Evolutionary conservation across 2,797 vertebrate species (phyloP), one percentile per base, ranked within the genome.

Genomic region (Phoeniculus purpureus): DNA sequence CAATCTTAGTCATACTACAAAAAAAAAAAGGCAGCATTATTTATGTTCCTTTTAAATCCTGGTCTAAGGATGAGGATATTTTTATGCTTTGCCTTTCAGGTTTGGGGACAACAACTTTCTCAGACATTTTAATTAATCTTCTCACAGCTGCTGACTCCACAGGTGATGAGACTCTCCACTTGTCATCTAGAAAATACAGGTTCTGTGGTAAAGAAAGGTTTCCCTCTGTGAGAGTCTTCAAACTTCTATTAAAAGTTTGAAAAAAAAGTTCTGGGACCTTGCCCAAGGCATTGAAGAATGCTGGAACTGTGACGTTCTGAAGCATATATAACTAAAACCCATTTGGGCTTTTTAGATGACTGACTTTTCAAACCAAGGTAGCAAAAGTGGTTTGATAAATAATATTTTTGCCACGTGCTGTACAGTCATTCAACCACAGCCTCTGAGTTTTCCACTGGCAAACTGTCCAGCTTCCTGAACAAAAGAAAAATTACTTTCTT

Each of bases 121-220:
- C 80, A 58, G 40, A 29, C 87, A 89, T 3, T 0, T 40, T 95
- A 95, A 95, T 95, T 94, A 93, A 89, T 95, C 87, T 89, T 88
- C 31, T 8, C 56, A 50, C 58, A 86, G 74, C 26, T 94, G 47
- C 82, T 95, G 92, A 83, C 77, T 92, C 50, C 48, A 81, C 52
- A 92, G 81, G 81, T 87, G 92, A 93, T 94, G 67, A 93, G 61
- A 78, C 48, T 70, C 45, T 86, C 54, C 47, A 29, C 85, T 90
- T 93, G 77, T 89, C 72, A 94, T 25, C 73, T 77, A 87, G 56
- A 45, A 94, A 95, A 86, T 87, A 87, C 18, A 66, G 50, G 64
- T 88, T 93, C 45, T 83, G 45, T 84, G 87, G 77, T 8, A 92
- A 52, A 61, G 72, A 89, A 93, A 81, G 6, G 45, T 84, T 94